A percentile compares a stretch with the other conserved stretches of the same genome.
These are phyloP conservation scores for Leucoraja ocellata DNA, from an alignment of 2,797 vertebrate species.

Conservation along the genomic window DNA sequence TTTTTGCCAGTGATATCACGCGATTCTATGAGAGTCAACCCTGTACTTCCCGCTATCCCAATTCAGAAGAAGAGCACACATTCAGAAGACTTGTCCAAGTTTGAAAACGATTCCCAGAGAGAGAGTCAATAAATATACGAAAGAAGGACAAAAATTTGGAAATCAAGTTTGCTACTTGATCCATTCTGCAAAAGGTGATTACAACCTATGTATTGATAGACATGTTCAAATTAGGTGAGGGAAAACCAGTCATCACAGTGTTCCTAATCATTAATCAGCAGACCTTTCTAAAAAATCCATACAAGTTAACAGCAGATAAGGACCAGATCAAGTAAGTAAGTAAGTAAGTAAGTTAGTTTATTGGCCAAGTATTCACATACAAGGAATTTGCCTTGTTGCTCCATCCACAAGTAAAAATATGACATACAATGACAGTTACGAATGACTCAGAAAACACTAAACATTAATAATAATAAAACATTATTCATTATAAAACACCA, in stretches of 20 bases:
- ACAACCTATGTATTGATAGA: background rate
- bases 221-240: background rate
- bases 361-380: no score
- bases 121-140: background rate
- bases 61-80: conserved; percentile 58
- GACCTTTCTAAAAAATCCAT: background rate
- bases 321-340: background rate
- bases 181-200: background rate
- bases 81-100: conserved; percentile 29
- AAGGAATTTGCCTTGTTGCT: no score
- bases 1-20: conserved; percentile 56
- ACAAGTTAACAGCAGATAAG: background rate
- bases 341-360: background rate
- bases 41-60: conserved; percentile 70
- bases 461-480: no score
- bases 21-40: conserved; percentile 59
- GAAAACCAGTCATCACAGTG: background rate
- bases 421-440: no score
- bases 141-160: background rate
- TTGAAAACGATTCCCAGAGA: background rate
- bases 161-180: background rate
- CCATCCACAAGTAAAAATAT: no score
- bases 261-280: background rate
- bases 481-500: no score
- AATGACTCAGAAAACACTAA: no score